Evolutionary conservation across 2,113 vertebrate species (phyloP), one percentile per base, ranked within the genome.

Genomic region (Toxotes chatareus): DNA sequence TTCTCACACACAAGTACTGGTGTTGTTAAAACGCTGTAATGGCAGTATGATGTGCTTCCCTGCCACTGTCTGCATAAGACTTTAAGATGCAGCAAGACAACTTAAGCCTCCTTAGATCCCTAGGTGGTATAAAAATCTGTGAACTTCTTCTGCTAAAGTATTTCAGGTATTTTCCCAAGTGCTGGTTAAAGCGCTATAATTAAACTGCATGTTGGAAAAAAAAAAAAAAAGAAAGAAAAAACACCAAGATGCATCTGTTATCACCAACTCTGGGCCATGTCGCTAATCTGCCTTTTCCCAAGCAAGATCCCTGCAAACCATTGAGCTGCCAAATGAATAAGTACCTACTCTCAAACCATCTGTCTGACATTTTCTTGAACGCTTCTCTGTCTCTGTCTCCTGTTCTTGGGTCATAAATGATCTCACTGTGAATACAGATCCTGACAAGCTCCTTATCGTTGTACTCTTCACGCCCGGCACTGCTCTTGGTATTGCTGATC

Each of bases 361-460:
- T 92, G 91, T 89, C 83, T 90, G 88, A 89, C 88, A 90, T 89
- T 90, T 79, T 80, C 63, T 78, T 73, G 76, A 80, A 79, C 82
- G 85, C 53, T 82, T 73, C 82, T 27, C 27, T 27, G 27, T 27
- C 46, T 61, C 72, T 21, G 67, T 83, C 79, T 86, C 40, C 10
- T 83, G 63, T 81, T 59, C 70, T 46, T 1, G 73, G 83, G 70
- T 76, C 87, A 78, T 73, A 81, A 91, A 83, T 69, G 71, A 80
- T 88, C 73, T 73, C n/a, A 5, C 69, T 34, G 7, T 80, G 65
- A 88, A 88, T 82, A 80, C 79, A 68, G 68, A 88, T 82, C 83
- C 55, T 79, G 46, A 83, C 53, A 71, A 70, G 57, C 71, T 77
- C 53, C 76, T 73, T 78, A 75, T 82, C 72, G 73, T 38, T 62